A percentile compares a stretch with the other conserved stretches of the same genome.
Conservation (phyloP, 2,113 vertebrate species). For the Coptodon bakossiorum region DNA sequence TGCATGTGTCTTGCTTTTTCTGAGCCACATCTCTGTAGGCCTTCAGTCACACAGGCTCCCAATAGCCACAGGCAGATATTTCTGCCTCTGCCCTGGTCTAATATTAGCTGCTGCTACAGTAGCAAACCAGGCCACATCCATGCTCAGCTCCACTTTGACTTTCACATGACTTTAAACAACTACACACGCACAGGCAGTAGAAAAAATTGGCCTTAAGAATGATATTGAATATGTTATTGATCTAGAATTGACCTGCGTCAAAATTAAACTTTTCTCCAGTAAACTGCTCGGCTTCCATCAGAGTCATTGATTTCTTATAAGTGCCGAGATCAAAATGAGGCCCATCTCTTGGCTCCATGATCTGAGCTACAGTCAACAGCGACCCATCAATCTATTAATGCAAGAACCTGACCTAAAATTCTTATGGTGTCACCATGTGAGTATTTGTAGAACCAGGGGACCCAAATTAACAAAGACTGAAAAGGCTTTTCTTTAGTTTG, state of each 20-base stretch:
- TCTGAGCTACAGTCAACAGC: background rate
- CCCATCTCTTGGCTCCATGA: background rate
- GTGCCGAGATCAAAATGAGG: background rate
- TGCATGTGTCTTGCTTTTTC: slow-evolving; percentile 39
- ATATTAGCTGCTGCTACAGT: slow-evolving; percentile 56
- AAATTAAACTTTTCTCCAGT: background rate
- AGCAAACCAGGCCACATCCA: slow-evolving; percentile 57
- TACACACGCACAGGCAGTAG: background rate
- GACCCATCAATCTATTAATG: background rate
- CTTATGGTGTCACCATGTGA: background rate
- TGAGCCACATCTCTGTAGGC: slow-evolving; percentile 65
- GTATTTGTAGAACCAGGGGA: slow-evolving; percentile 7
- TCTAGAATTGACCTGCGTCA: background rate
- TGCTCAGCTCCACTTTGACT: slow-evolving; percentile 39
- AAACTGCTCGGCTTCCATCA: background rate
- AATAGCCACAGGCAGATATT: slow-evolving; percentile 36
- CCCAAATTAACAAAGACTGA: background rate
- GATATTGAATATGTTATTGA: background rate
- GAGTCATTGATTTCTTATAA: background rate
- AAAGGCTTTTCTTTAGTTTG: background rate
- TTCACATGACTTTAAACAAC: slow-evolving; percentile 59
- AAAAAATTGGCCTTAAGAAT: background rate
- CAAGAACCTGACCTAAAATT: slow-evolving; percentile 6
- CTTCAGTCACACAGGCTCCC: slow-evolving; percentile 43
- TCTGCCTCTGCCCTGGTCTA: slow-evolving; percentile 43